Conservation (phyloP, 2,888 invertebrate genomes). For the Acanthococcus lagerstroemiae region DNA sequence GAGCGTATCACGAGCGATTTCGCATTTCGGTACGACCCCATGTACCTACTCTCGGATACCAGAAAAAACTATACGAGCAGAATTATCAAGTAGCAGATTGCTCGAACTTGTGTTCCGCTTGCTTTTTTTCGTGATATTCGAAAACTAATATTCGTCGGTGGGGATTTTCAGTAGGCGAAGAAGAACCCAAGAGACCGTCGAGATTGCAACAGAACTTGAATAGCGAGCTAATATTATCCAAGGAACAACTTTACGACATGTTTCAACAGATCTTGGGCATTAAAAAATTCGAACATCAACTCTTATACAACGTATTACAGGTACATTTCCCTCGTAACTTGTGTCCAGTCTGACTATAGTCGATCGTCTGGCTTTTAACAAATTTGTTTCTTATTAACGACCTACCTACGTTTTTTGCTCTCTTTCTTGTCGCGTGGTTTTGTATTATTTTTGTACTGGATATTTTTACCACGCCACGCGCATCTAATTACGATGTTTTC, state of each 20-base stretch:
- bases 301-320: constrained; percentile 95
- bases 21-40: too few relatives aligned
- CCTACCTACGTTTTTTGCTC: neutral
- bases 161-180: constrained; percentile 58
- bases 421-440: neutral
- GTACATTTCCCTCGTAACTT: constrained; percentile 45
- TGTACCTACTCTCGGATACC: too few relatives aligned
- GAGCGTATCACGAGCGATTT: too few relatives aligned
- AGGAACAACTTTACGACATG: constrained; percentile 99
- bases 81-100: too few relatives aligned
- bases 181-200: constrained; percentile 75
- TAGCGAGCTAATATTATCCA: constrained; percentile 89
- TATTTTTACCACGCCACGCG: neutral
- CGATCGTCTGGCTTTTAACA: too few relatives aligned
- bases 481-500: neutral
- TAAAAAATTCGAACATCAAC: constrained; percentile 99
- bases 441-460: neutral
- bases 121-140: too few relatives aligned
- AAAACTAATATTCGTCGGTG: too few relatives aligned
- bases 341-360: too few relatives aligned
- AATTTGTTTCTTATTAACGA: too few relatives aligned
- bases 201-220: constrained; percentile 82
- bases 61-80: too few relatives aligned
- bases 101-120: too few relatives aligned
- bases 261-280: constrained; percentile 97